Base-by-base conservation (phyloP, 2,888 invertebrate species). In the Petrolisthes cinctipes region DNA sequence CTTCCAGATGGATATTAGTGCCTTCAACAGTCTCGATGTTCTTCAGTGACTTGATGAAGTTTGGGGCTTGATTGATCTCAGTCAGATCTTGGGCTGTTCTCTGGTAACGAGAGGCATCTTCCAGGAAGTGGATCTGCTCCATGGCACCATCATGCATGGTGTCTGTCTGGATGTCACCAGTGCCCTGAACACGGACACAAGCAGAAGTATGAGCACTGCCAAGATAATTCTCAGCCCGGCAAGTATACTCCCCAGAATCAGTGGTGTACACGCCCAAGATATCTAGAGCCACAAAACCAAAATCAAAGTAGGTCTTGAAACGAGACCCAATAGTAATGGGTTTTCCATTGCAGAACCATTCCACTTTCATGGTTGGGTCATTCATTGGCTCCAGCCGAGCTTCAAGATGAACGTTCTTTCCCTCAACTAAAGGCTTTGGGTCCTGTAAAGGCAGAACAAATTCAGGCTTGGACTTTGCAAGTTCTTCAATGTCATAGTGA, bases 241-340 rank as follows among this genome's bases (percentile, higher is more conserved):
- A 97, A 0, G 97, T 99, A 92, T 99, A 99, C 94, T 97, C 97
- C 83, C 98, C 98, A 68, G 97, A 96, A 93, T 99, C 99, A 89
- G 96, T 94, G n/a, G 97, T 96, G 86, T 97, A 97, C 37, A 97
- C 96, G 92, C 98, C 97, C 90, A 98, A 95, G 89, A 99, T 98
- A 92, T 99, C 99, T 91, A 99, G 94, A 68, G 99, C 98, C 85
- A 99, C 98, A 93, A 97, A 98, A 23, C 99, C 99, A 93, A 99
- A 99, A 92, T 99, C 99, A 92, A 98, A 97, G 92, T 98, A 97
- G 53, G 98, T 98, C 92, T 96, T 95, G 94, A 98, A 99, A 92
- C 99, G 95, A 79, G 97, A 97, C 76, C 94, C 93, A 92, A 91
- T 82, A 78, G 91, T 92, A 92, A 94, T 92, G 17, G 94, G 94